Percentiles rank a stretch among this genome's conserved stretches.
These are phyloP conservation scores for Rhyzopertha dominica DNA, from an alignment of 1,140 invertebrate species.

Conservation along the genomic window DNA sequence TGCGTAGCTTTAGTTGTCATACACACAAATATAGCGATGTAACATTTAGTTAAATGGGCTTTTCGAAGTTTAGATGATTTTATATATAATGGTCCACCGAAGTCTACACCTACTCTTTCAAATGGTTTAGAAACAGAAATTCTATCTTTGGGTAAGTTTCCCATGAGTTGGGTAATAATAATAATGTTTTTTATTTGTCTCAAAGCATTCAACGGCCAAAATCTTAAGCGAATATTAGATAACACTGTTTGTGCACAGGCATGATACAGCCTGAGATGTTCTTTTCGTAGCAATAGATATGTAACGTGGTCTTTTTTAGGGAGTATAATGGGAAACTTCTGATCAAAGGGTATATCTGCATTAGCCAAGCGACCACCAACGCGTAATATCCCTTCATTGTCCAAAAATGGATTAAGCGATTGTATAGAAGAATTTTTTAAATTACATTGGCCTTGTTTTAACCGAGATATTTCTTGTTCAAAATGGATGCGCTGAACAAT, in stretches of 20 bases:
- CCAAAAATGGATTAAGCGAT: not conserved
- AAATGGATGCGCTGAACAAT: not conserved
- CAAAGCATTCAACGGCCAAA: slow-evolving; percentile 10
- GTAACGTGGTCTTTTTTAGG: slow-evolving; percentile 14
- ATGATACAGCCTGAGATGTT: slow-evolving; percentile 20
- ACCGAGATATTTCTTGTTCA: not conserved
- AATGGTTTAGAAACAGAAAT: slow-evolving; percentile 3
- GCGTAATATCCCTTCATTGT: slow-evolving; percentile 22
- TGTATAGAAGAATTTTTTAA: not conserved
- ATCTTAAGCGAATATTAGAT: slow-evolving; percentile 8
- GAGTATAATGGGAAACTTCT: slow-evolving; percentile 24
- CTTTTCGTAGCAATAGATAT: slow-evolving; percentile 12
- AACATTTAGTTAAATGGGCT: slow-evolving; percentile 3
- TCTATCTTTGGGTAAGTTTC: not conserved
- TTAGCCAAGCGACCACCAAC: no score
- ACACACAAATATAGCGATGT: slow-evolving; percentile 32
- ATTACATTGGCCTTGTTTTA: not conserved
- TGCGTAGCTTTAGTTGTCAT: slow-evolving; percentile 34
- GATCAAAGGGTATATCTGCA: slow-evolving; percentile 13
- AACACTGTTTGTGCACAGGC: slow-evolving; percentile 12
- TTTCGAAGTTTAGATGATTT: slow-evolving; percentile 8
- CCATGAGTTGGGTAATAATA: slow-evolving; percentile 1
- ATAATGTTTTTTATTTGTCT: slow-evolving; percentile 10
- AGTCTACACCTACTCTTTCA: slow-evolving; percentile 7
- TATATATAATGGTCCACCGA: slow-evolving; percentile 5